Conservation (phyloP, 2,113 vertebrate genomes). For the Pholis gunnellus region DNA sequence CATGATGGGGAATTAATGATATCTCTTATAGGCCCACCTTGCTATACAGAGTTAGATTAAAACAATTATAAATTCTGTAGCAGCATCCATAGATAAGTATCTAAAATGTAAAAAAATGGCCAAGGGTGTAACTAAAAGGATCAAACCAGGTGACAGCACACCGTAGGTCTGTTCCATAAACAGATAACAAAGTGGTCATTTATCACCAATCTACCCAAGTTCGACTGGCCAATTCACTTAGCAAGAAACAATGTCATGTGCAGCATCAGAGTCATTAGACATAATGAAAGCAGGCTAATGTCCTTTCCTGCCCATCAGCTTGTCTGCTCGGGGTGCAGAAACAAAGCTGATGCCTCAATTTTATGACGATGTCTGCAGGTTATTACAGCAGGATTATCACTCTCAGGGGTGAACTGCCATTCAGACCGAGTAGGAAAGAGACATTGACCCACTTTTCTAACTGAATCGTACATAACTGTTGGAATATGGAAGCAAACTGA, state of each 20-base stretch:
- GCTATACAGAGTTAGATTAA: background rate
- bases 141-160: slow-evolving; percentile 83
- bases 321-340: slow-evolving; percentile 88
- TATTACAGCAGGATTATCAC: slow-evolving; percentile 64
- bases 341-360: slow-evolving; percentile 76
- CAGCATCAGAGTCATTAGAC: slow-evolving; percentile 93
- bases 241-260: slow-evolving; percentile 87
- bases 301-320: slow-evolving; percentile 87
- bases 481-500: background rate
- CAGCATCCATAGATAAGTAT: slow-evolving; percentile 14
- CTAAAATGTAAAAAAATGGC: slow-evolving; percentile 36
- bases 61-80: slow-evolving; percentile 2
- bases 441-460: slow-evolving; percentile 45
- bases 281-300: slow-evolving; percentile 96
- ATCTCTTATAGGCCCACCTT: background rate
- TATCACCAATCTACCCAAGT: slow-evolving; percentile 88
- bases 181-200: slow-evolving; percentile 94
- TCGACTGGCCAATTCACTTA: slow-evolving; percentile 86
- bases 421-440: slow-evolving; percentile 26
- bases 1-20: background rate
- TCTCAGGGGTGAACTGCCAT: slow-evolving; percentile 57
- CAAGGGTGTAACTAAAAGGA: slow-evolving; percentile 48
- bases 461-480: slow-evolving; percentile 10
- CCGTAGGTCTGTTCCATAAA: slow-evolving; percentile 85
- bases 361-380: slow-evolving; percentile 67